Base-by-base conservation (phyloP, 2,797 vertebrate species). In the Diceros bicornis region DNA sequence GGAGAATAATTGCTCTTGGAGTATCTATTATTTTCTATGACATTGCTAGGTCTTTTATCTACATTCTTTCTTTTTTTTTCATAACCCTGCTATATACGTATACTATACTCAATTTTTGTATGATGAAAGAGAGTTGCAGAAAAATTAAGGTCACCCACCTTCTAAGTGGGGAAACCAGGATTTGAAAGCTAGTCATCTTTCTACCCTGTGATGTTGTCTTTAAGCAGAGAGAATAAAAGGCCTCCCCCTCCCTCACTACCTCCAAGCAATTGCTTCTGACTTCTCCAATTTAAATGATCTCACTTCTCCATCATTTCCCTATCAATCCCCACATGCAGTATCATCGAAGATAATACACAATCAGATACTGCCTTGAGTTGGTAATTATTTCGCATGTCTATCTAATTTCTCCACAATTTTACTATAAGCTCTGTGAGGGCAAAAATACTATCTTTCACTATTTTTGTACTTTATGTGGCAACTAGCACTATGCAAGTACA, bases 121-220 rank as follows among this genome's bases (percentile, higher is more conserved):
- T 95, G 21, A 89, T 9, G 4, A 81, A 91, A 95, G 25, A 69
- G 62, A 96, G 14, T 55, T 95, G 37, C 34, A 89, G 12, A 66
- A 89, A 74, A 13, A 41, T 78, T 32, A 89, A 29, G 61, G 11
- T 92, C 52, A 87, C n/a, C 4, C 6, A 44, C 16, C 23, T 81
- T 86, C 1, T 68, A 93, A 82, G 18, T 84, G 16, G 4, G 18
- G 10, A 92, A 59, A 81, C 18, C 1, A 78, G 9, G 9, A 83
- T 94, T 47, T 78, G 47, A 79, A 95, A 97, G 7, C 50, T n/a
- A 57, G 29, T 84, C 32, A 32, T 52, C 23, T 68, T 69, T 87
- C 9, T 83, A 50, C 20, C 55, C 47, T 89, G 6, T 37, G 18
- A 44, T 72, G 10, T 20, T 94, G 6, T 7, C 29, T 86, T 27